Percentiles rank a stretch among this genome's conserved stretches.
These are phyloP conservation scores for Squalus acanthias DNA, from an alignment of 2,797 vertebrate species.

Conservation along the genomic window DNA sequence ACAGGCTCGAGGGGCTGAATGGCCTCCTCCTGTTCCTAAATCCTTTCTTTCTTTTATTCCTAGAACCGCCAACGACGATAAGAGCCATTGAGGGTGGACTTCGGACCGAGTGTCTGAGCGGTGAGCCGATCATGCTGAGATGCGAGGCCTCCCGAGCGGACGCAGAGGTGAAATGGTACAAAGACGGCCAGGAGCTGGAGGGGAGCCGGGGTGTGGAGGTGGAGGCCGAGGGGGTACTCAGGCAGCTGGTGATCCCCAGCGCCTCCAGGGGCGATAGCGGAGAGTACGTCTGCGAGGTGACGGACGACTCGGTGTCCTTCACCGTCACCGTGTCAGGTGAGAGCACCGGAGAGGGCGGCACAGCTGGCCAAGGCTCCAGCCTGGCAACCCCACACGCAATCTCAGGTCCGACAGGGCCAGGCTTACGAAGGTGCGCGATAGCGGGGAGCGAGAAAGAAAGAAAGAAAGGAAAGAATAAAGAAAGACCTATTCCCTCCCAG, in stretches of 20 bases:
- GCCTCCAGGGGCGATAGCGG: slow-evolving; percentile 68
- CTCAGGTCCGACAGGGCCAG: not conserved
- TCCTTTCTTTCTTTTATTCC: not conserved
- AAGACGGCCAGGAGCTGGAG: slow-evolving; percentile 80
- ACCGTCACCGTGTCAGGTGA: slow-evolving; percentile 77
- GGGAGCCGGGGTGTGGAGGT: slow-evolving; percentile 65
- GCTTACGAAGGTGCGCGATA: not conserved
- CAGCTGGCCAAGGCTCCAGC: not conserved
- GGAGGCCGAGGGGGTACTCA: slow-evolving; percentile 67
- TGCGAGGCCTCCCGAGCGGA: slow-evolving; percentile 76
- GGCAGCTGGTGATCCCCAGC: slow-evolving; percentile 68
- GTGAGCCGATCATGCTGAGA: slow-evolving; percentile 74
- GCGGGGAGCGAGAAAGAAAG: not conserved
- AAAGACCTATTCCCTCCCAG: not conserved
- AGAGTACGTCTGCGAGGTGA: slow-evolving; percentile 82
- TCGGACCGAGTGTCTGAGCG: slow-evolving; percentile 63
- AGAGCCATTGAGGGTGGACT: slow-evolving; percentile 78
- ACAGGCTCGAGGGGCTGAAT: not conserved
- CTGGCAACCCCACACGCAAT: not conserved
- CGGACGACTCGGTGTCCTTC: slow-evolving; percentile 82
- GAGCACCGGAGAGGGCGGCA: slow-evolving; percentile 30
- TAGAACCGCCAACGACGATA: slow-evolving; percentile 80
- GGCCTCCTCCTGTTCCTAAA: not conserved
- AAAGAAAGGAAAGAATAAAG: not conserved
- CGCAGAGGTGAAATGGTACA: slow-evolving; percentile 73